Base-by-base conservation (phyloP, 2,797 vertebrate genomes). In the Melanotaenia trifasciata region DNA sequence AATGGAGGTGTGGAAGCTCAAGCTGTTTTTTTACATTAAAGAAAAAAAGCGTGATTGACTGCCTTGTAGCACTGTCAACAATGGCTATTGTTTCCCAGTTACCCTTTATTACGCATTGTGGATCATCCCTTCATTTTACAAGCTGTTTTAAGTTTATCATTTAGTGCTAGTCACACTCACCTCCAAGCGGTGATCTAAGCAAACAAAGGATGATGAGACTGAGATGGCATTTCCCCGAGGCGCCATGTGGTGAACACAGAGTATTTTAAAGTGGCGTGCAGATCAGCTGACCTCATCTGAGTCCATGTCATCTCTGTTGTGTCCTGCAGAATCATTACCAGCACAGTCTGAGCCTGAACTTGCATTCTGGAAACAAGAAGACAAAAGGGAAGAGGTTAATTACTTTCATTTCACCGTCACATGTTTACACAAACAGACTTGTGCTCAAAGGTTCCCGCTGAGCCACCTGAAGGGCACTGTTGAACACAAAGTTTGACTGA, bases 401-500 rank as follows among this genome's bases (percentile, higher is more conserved):
- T 33, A 63, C 65, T 71, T 36, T 43, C 10, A 20, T 53, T n/a
- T 50, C 26, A 43, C 62, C 32, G 5, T 64, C 18, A 0, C 66
- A 35, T 74, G 45, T 74, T 84, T 62, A 63, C 64, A 58, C 62
- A 50, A 53, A 68, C 2, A 38, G 54, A 38, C 33, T 18, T 26
- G 14, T n/a, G 22, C 28, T 58, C 28, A 56, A 14, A 72, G 56
- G 51, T 53, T 43, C 65, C 68, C 4, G 33, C 59, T 58, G 74
- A 70, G 62, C 43, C 18, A 38, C 71, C 65, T 65, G 74, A 75
- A 51, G 77, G 80, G 66, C 66, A n/a, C 51, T 8, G 47, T 38
- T 60, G 65, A 57, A 70, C 45, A 22, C 54, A 63, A 35, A 75
- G 45, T 40, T 51, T 83, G 80, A 83, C 24, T 78, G 84, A 70